Conservation (phyloP, 2,888 invertebrate species). For the Alitta virens region DNA sequence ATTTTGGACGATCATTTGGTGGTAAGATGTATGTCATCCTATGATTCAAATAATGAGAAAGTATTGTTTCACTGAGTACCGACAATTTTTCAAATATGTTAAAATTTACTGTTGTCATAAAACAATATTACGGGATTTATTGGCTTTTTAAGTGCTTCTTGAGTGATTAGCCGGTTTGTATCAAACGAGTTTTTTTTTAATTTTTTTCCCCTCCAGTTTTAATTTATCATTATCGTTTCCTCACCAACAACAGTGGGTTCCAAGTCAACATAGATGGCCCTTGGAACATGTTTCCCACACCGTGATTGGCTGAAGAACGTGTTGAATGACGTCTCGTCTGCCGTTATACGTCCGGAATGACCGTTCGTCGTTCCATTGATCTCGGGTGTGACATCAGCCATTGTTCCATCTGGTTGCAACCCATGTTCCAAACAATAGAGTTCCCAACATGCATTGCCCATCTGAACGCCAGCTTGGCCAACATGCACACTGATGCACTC, state of each 20-base stretch:
- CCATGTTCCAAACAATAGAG: conserved; percentile 4
- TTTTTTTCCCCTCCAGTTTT: too few species aligned
- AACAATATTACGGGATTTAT: too few species aligned
- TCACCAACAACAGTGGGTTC: conserved; percentile 85
- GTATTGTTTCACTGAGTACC: too few species aligned
- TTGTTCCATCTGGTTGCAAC: background rate
- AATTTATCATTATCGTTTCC: background rate
- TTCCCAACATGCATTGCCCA: conserved; percentile 7
- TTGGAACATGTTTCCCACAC: conserved; percentile 79
- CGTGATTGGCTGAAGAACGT: conserved; percentile 1
- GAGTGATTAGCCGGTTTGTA: too few species aligned
- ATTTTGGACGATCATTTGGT: too few species aligned
- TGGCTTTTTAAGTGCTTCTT: too few species aligned
- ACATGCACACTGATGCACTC: conserved; percentile 2
- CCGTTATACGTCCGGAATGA: background rate
- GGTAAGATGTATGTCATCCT: too few species aligned
- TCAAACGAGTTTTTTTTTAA: too few species aligned
- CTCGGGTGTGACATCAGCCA: background rate
- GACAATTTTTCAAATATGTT: too few species aligned
- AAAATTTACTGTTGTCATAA: too few species aligned
- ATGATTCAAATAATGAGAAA: too few species aligned
- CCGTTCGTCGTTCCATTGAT: background rate
- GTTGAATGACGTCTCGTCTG: background rate
- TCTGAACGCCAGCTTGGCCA: conserved; percentile 5
- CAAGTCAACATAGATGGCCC: conserved; percentile 89